phyloP scores from a whole-genome alignment of 2,797 vertebrate species.

The Bovichtus diacanthus region DNA sequence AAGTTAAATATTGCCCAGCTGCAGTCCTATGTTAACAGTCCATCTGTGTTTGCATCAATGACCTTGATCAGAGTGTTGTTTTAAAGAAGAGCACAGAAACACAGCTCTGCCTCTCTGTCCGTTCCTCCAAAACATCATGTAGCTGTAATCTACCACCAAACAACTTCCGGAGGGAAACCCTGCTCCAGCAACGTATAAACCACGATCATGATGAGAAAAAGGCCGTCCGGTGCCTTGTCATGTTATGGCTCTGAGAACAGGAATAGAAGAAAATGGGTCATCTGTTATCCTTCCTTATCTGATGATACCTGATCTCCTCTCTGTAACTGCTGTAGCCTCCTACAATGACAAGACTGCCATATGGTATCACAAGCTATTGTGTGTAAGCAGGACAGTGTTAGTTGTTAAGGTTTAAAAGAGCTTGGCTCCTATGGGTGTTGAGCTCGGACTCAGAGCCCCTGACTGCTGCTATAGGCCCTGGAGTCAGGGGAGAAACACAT shows the following conservation, averaged over 20 bases:
- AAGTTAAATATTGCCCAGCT: not conserved
- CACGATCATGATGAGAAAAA: not conserved
- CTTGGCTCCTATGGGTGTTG: not conserved
- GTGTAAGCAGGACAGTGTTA: not conserved
- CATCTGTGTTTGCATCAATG: too few species aligned
- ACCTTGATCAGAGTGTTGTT: not conserved
- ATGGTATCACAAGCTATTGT: not conserved
- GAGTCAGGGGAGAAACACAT: not conserved
- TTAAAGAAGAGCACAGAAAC: not conserved
- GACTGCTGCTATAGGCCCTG: slow-evolving; percentile 1
- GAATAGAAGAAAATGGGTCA: not conserved
- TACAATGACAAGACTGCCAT: not conserved
- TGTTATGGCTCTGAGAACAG: not conserved
- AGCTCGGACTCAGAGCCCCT: slow-evolving; percentile 19
- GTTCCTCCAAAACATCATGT: not conserved
- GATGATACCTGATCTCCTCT: slow-evolving; percentile 6
- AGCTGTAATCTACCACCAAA: not conserved
- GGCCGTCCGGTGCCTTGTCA: not conserved
- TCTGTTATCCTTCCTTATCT: not conserved
- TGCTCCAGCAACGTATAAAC: not conserved
- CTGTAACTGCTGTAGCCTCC: not conserved
- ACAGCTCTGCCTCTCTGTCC: not conserved
- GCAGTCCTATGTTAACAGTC: not conserved
- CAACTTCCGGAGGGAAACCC: not conserved
- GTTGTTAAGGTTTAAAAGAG: slow-evolving; percentile 22